A percentile compares a stretch with the other conserved stretches of the same genome.
These are phyloP conservation scores for Abrostola tripartita DNA, from an alignment of 2,888 invertebrate species.

Conservation along the genomic window DNA sequence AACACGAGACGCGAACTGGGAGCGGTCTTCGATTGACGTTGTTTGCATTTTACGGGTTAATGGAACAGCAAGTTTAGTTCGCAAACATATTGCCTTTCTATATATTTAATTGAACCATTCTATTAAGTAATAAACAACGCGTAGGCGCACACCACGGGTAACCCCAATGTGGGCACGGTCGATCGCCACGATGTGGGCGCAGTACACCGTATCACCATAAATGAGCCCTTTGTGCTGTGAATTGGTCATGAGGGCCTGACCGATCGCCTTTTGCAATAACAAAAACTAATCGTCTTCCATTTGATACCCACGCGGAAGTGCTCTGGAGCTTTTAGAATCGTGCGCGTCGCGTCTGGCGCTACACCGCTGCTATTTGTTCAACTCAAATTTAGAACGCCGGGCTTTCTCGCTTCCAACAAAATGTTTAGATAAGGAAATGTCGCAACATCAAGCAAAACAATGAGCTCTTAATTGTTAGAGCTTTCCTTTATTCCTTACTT, in stretches of 20 bases:
- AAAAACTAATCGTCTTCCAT: slow-evolving; percentile 65
- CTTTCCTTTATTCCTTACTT: slow-evolving; percentile 68
- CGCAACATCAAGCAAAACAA: slow-evolving; percentile 81
- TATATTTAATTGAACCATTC: slow-evolving; percentile 43
- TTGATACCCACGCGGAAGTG: slow-evolving; percentile 51
- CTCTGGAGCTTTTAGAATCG: slow-evolving; percentile 22
- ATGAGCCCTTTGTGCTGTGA: slow-evolving; percentile 84
- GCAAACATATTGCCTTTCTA: slow-evolving; percentile 62
- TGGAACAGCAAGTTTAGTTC: slow-evolving; percentile 72
- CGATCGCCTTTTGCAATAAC: slow-evolving; percentile 82
- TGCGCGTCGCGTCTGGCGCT: slow-evolving; percentile 11
- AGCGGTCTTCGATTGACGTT: slow-evolving; percentile 74
- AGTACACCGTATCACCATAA: slow-evolving; percentile 72
- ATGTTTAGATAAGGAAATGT: slow-evolving; percentile 80
- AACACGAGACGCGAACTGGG: slow-evolving; percentile 74
- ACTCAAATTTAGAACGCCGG: slow-evolving; percentile 65
- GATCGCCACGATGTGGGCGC: slow-evolving; percentile 81
- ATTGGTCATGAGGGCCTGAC: slow-evolving; percentile 82
- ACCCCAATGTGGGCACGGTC: slow-evolving; percentile 83
- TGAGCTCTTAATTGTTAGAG: slow-evolving; percentile 82
- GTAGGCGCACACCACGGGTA: slow-evolving; percentile 73
- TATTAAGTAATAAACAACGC: slow-evolving; percentile 54
- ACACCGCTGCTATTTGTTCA: slow-evolving; percentile 63
- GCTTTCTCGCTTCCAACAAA: slow-evolving; percentile 69
- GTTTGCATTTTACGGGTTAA: slow-evolving; percentile 78